phyloP scores from a whole-genome alignment of 2,113 vertebrate species.

The Loxodonta africana region DNA sequence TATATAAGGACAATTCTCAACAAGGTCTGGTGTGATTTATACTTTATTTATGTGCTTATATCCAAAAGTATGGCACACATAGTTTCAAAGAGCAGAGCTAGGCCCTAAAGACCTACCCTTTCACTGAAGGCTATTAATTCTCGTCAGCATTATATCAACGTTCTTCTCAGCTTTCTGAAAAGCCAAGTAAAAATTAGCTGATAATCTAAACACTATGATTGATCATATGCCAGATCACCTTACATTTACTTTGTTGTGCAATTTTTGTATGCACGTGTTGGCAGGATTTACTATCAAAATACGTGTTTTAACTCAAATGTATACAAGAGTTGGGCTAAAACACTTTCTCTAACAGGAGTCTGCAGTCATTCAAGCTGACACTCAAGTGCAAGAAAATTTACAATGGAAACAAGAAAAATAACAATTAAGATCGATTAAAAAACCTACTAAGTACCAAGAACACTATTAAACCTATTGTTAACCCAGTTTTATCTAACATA shows the following conservation, averaged over 20 bases:
- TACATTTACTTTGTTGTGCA: constrained; percentile 9
- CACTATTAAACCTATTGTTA: background rate
- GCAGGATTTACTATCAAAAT: constrained; percentile 55
- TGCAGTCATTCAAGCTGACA: constrained; percentile 12
- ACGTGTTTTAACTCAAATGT: constrained; percentile 29
- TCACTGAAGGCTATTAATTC: constrained; percentile 63
- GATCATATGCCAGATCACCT: constrained; percentile 36
- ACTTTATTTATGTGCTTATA: background rate
- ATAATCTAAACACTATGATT: constrained; percentile 59
- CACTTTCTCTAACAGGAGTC: constrained; percentile 43
- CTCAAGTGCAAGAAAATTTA: background rate
- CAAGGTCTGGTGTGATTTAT: constrained; percentile 55
- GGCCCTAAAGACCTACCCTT: constrained; percentile 44
- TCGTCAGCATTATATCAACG: constrained; percentile 35
- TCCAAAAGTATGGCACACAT: constrained; percentile 32
- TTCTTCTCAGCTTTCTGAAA: background rate
- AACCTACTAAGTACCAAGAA: background rate
- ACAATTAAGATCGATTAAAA: constrained; percentile 46
- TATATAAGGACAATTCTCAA: constrained; percentile 39
- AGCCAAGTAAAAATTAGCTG: constrained; percentile 60
- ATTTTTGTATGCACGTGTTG: background rate
- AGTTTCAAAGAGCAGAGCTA: constrained; percentile 59
- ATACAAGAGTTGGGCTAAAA: background rate
- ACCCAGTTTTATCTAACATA: background rate
- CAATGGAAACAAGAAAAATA: background rate